Evolutionary conservation across 2,888 invertebrate species (phyloP), one percentile per base, ranked within the genome.

Genomic region (Oscheius myriophilus): DNA sequence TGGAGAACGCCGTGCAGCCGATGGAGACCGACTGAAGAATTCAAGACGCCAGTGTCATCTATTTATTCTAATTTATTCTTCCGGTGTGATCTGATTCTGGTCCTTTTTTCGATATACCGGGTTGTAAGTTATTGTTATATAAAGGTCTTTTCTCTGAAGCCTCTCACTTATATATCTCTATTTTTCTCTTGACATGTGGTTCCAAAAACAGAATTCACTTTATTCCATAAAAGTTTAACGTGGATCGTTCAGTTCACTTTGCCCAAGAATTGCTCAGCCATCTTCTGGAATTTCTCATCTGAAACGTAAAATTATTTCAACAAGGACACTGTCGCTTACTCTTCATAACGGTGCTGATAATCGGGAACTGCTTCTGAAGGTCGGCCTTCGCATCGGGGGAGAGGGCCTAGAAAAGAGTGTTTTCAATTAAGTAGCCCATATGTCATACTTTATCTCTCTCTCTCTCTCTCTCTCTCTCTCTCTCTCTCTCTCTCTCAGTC

Each of bases 221-320:
- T n/a, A 23, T 4, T 55, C 3, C n/a, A 46, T 46, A 4, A 16
- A 46, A 46, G 16, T 18, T 46, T 45, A 16, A 59, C 25, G 45
- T 59, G 26, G 11, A n/a, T 26, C 16, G 52, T 51, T 41, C 45
- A 51, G 23, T 45, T 41, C 21, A 42, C 42, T 55, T 65, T 23
- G 14, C 25, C 53, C 18, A 53, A 21, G 53, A 78, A 63, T 43
- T 69, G 68, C 63, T 79, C 64, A 46, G 79, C 79, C 67, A 80
- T 43, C 52, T 70, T 70, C 71, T 80, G 80, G 74, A 77, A 70
- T 64, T 78, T 78, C 33, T 78, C 74, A 59, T 78, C 77, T 79
- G 63, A 70, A 78, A 80, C 41, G 12, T 21, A 23, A 53, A 33
- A 49, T 2, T 14, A 46, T n/a, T 14, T 21, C 3, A 4, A 21